Percentiles rank a stretch among this genome's conserved stretches.
phyloP scores from a whole-genome alignment of 2,888 invertebrate species.

The Temnothorax rugatulus region DNA sequence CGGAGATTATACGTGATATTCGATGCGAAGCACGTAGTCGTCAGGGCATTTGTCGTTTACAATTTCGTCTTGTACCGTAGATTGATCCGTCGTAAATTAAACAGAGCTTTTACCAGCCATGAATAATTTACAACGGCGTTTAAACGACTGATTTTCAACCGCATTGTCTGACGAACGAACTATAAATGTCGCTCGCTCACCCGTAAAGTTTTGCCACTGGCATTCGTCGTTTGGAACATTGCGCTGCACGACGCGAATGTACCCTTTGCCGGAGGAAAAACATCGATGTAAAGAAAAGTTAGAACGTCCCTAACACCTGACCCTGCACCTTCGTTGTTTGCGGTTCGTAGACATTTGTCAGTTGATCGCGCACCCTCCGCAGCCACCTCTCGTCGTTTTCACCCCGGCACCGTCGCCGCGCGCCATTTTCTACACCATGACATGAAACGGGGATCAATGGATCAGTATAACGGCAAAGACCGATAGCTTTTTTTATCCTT shows the following conservation, averaged over 20 bases:
- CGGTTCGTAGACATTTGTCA: slow-evolving; percentile 70
- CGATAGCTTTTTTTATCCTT: slow-evolving; percentile 10
- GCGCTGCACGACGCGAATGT: slow-evolving; percentile 6
- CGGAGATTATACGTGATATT: slow-evolving; percentile 43
- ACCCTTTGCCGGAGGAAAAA: slow-evolving; percentile 44
- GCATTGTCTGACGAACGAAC: slow-evolving; percentile 1
- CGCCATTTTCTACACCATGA: slow-evolving; percentile 14
- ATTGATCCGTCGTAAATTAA: slow-evolving; percentile 52
- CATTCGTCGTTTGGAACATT: slow-evolving; percentile 48
- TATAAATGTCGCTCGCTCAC: slow-evolving; percentile 32
- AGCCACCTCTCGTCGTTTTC: slow-evolving; percentile 39
- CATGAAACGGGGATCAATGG: slow-evolving; percentile 17
- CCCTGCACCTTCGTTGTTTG: slow-evolving; percentile 52
- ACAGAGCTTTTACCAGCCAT: slow-evolving; percentile 59
- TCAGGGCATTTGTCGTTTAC: slow-evolving; percentile 43
- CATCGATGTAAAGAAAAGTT: slow-evolving; percentile 46
- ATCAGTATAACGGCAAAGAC: slow-evolving; percentile 9
- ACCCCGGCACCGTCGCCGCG: neutral
- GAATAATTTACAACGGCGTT: slow-evolving; percentile 60
- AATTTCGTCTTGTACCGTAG: slow-evolving; percentile 34
- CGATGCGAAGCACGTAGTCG: slow-evolving; percentile 52
- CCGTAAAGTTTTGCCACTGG: slow-evolving; percentile 25
- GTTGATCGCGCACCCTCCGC: slow-evolving; percentile 57
- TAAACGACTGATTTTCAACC: slow-evolving; percentile 49
- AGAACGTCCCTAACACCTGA: slow-evolving; percentile 55